phyloP scores from a whole-genome alignment of 2,888 invertebrate species.

The Leptopilina drosophilae region DNA sequence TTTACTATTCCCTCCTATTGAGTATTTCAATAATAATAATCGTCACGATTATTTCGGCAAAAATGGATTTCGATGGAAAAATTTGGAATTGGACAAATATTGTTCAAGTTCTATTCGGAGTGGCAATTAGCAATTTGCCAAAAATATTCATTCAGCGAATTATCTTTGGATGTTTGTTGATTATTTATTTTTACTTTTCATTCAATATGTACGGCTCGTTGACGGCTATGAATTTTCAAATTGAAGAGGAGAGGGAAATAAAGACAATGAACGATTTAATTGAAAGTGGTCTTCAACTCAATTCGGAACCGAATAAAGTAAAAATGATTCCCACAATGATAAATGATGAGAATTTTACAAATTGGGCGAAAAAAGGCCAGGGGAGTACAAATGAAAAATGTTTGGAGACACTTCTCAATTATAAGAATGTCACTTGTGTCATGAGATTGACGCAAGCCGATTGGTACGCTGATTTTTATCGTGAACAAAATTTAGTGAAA shows the following conservation, averaged over 20 bases:
- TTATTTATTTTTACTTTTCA: not conserved
- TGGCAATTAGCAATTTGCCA: not conserved
- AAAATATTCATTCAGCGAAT: not conserved
- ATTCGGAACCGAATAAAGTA: not conserved
- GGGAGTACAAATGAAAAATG: not conserved
- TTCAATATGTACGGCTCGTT: not conserved
- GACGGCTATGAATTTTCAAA: not conserved
- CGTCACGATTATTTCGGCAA: not conserved
- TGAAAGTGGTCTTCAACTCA: not conserved
- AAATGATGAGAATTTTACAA: no score
- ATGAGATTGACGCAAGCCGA: not conserved
- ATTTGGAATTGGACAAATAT: not conserved
- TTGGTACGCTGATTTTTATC: not conserved
- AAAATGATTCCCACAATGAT: no score
- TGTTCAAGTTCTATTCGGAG: not conserved
- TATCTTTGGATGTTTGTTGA: not conserved
- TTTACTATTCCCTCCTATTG: not conserved
- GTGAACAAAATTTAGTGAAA: not conserved
- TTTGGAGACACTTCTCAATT: not conserved
- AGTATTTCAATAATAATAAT: no score
- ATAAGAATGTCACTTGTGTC: not conserved
- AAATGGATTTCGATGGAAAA: not conserved
- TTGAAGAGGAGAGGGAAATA: not conserved
- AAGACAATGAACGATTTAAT: not conserved
- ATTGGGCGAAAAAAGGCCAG: not conserved